phyloP scores from a whole-genome alignment of 2,113 vertebrate genomes.

The human (Homo sapiens) region DNA sequence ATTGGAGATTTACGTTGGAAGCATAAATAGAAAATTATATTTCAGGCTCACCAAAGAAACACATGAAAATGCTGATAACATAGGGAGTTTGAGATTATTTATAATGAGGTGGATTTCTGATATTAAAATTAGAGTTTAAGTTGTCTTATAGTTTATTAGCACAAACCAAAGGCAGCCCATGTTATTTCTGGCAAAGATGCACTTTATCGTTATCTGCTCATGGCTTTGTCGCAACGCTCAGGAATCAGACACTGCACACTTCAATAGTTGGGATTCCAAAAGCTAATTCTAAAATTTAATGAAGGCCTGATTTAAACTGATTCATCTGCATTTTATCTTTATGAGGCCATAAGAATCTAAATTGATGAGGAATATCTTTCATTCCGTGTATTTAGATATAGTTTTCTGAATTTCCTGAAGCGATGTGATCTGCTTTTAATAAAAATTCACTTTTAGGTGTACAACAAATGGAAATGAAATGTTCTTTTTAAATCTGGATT shows the following conservation, averaged over 20 bases:
- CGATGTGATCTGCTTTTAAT: constrained; percentile 76
- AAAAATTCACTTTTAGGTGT: constrained; percentile 77
- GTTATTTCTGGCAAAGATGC: constrained; percentile 73
- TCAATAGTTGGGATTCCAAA: constrained; percentile 62
- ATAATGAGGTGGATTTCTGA: constrained; percentile 86
- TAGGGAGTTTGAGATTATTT: constrained; percentile 82
- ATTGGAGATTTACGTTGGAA: constrained; percentile 80
- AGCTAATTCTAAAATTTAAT: constrained; percentile 72
- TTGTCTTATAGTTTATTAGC: constrained; percentile 82
- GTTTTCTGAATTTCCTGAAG: constrained; percentile 71
- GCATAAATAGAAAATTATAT: constrained; percentile 83
- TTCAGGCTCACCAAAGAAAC: constrained; percentile 81
- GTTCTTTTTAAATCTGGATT: constrained; percentile 66
- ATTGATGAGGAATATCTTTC: constrained; percentile 59
- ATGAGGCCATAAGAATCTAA: constrained; percentile 67
- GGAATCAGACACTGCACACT: constrained; percentile 52
- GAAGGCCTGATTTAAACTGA: constrained; percentile 70
- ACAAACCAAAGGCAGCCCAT: constrained; percentile 71
- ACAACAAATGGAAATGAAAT: constrained; percentile 66
- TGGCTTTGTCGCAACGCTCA: constrained; percentile 73
- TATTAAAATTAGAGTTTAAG: constrained; percentile 82
- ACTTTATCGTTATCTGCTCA: constrained; percentile 69
- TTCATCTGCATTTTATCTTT: constrained; percentile 74
- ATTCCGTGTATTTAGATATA: constrained; percentile 61
- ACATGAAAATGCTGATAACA: constrained; percentile 85